These are phyloP conservation scores for Galemys pyrenaicus DNA, from an alignment of 2,113 vertebrate species.

Conservation along the genomic window DNA sequence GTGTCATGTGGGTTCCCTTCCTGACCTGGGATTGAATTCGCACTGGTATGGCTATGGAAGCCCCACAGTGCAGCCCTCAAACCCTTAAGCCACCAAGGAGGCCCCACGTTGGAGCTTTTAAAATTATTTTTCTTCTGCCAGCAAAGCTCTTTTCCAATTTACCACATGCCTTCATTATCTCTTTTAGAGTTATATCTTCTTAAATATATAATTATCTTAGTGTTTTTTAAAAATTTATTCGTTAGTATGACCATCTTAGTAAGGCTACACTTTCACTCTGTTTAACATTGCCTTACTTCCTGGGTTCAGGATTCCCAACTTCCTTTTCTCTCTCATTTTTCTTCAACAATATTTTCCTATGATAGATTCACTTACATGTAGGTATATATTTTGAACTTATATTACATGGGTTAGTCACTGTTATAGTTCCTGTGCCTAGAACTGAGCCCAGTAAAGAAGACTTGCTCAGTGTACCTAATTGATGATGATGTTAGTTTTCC, in stretches of 20 bases:
- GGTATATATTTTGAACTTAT: background rate
- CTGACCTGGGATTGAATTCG: no score
- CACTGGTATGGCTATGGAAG: no score
- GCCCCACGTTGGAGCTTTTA: background rate
- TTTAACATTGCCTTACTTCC: background rate
- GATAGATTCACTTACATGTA: background rate
- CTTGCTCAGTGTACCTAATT: background rate
- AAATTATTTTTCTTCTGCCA: background rate
- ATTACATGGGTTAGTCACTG: background rate
- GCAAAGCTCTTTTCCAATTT: background rate
- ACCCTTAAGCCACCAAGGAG: no score
- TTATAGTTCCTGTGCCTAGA: rapidly evolving
- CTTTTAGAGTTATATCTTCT: background rate
- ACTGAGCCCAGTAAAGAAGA: background rate
- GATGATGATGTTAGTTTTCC: background rate
- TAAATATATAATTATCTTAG: no score
- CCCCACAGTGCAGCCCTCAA: no score
- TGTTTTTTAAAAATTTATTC: no score
- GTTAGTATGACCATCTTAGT: background rate
- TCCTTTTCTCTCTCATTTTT: background rate
- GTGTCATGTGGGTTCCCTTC: no score
- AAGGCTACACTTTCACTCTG: background rate
- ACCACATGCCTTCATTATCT: background rate
- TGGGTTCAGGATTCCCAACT: background rate
- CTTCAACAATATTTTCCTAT: background rate